Evolutionary conservation across 2,797 vertebrate genomes (phyloP).

Genomic region (Diceros bicornis): DNA sequence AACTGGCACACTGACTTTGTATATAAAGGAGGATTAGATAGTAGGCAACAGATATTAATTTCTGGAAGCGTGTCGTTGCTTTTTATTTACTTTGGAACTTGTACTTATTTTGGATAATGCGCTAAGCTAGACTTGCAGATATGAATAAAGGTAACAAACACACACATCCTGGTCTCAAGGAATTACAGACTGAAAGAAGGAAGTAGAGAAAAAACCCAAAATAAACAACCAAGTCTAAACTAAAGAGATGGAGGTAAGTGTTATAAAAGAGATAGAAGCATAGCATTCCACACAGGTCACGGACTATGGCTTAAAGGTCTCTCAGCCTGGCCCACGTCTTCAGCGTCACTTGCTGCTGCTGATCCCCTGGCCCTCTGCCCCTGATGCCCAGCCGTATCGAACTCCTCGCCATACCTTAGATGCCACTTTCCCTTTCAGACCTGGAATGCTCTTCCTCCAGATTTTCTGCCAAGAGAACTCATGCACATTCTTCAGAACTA

Average conservation of each 20-base stretch:
- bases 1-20: background rate
- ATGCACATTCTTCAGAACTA: background rate
- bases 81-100: constrained; percentile 22
- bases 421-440: constrained; percentile 1
- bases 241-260: background rate
- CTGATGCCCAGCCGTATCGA: background rate
- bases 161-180: background rate
- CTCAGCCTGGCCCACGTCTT: background rate
- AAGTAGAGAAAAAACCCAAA: constrained; percentile 32
- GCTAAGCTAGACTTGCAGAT: background rate
- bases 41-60: background rate
- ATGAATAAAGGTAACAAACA: background rate
- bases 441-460: background rate
- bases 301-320: background rate
- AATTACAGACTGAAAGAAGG: background rate
- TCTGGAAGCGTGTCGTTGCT: background rate
- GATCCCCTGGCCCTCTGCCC: background rate
- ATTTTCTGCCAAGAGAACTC: background rate
- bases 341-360: background rate
- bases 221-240: constrained; percentile 51
- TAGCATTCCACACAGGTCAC: background rate
- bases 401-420: background rate
- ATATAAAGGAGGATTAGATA: background rate
- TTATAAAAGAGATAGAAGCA: background rate
- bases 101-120: background rate